Base-by-base conservation (phyloP, 1,140 invertebrate species). In the Diplogasteroides magnus region DNA sequence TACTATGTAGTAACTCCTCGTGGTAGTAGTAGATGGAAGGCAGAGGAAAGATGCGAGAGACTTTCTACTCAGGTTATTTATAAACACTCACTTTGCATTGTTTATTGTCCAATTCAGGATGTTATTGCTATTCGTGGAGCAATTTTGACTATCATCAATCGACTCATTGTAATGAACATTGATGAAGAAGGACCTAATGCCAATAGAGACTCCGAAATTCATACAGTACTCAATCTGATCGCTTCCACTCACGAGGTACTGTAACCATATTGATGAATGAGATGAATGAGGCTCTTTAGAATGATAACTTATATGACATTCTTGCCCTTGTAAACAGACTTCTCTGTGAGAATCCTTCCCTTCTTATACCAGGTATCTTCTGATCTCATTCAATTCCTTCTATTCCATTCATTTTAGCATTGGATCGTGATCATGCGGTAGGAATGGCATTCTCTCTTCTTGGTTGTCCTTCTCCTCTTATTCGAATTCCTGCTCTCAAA, bases 261-360 rank as follows among this genome's bases (percentile, higher is more conserved):
- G 60, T 28, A 31, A 56, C 26, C 25, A 28, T 25, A 26, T 15
- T 11, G 13, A 2, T 26, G 37, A 23, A 15, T 19, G 29, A 2
- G 37, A 26, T 72, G 71, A 56, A 77, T 72, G 48, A 80, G 82
- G 28, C 64, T 72, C 83, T 85, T 64, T 77, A 96, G 90, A 70
- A 98, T 87, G 96, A 98, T 85, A 99, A 99, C 86, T 86, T 98
- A 37, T 92, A 96, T 79, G 96, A 99, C 84, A 94, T 99, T 1
- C 85, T 98, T 61, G 91, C 97, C 87, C 92, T 97, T 88, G 86
- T 97, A 56, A 97, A 97, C 82, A 91, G 91, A 1, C 86, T 98
- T 55, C 96, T 98, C 91, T 92, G 92, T 2, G 94, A 98, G 83
- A 93, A 98, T 84, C 95, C 96, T 0, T 91, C 94, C 61, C 94